These are phyloP conservation scores for Setipinna tenuifilis DNA, from an alignment of 2,797 vertebrate genomes.

Conservation along the genomic window DNA sequence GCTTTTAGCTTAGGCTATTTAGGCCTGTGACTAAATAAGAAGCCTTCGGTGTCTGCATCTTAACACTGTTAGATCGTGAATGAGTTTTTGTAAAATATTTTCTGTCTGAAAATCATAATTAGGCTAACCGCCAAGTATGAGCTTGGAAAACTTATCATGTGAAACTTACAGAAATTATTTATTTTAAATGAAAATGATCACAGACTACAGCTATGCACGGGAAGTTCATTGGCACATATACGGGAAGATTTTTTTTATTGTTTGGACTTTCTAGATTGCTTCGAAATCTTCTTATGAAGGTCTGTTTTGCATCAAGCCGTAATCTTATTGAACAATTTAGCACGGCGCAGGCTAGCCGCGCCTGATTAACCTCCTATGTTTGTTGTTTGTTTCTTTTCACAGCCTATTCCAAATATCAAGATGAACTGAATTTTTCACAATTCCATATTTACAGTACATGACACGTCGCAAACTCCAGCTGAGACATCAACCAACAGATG, in stretches of 20 bases:
- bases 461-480: background rate
- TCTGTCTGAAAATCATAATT: no score
- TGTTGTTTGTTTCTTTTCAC: background rate
- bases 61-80: no score
- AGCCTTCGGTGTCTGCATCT: no score
- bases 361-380: conserved; percentile 4
- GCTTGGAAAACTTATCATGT: no score
- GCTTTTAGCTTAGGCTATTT: no score
- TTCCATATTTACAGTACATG: background rate
- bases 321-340: conserved; percentile 37
- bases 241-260: background rate
- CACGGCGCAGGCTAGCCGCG: background rate
- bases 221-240: background rate
- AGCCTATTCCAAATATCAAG: background rate
- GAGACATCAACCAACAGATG: background rate
- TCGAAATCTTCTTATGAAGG: conserved; percentile 35
- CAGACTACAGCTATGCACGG: background rate
- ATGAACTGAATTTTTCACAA: background rate
- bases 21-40: no score
- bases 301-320: background rate
- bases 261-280: conserved; percentile 37
- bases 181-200: no score
- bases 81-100: no score
- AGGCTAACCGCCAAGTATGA: no score
- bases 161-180: no score